Evolutionary conservation across 2,888 invertebrate species (phyloP), one percentile per base, ranked within the genome.

Genomic region (Cantharis rufa): DNA sequence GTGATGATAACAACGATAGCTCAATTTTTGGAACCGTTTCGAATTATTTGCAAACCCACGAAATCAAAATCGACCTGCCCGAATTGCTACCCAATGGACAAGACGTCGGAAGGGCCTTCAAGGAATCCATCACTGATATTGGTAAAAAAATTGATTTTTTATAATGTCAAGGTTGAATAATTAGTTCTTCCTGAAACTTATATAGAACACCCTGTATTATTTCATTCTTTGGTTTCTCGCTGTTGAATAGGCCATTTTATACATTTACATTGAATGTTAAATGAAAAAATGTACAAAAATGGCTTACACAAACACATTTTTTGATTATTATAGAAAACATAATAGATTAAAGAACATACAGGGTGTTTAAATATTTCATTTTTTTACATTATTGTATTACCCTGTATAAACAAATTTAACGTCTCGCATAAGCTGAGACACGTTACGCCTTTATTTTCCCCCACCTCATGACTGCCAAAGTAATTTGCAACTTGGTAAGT

Each of bases 21-120:
- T 89, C 90, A 0, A 85, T 90, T 0, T 80, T 93, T 73, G 92
- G 90, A 9, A 88, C 91, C 10, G 88, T 94, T 83, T 90, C 93
- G 15, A 91, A 90, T 82, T 94, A 94, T 82, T 86, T 95, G 2
- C 91, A 92, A 84, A 92, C 91, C 2, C 93, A 94, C 80, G 95
- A 95, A 84, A 85, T 95, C 15, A 91, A 93, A 83, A 92, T 95
- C 76, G 93, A 92, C 83, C 87, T 95, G 72, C 92, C 92, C 0
- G 93, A 92, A 84, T 86, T 95, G 79, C 89, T 95, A 77, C 93
- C 93, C 10, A 64, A 74, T 21, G 91, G 91, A 81, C 91, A 91
- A 16, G 92, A 92, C 79, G 86, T 88, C 77, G 88, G 88, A 48
- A 83, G 88, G 74, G 85, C 88, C 1, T 88, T 93, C 76, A 92